These are phyloP conservation scores for Chironomus riparius DNA, from an alignment of 2,888 invertebrate genomes.

Conservation along the genomic window DNA sequence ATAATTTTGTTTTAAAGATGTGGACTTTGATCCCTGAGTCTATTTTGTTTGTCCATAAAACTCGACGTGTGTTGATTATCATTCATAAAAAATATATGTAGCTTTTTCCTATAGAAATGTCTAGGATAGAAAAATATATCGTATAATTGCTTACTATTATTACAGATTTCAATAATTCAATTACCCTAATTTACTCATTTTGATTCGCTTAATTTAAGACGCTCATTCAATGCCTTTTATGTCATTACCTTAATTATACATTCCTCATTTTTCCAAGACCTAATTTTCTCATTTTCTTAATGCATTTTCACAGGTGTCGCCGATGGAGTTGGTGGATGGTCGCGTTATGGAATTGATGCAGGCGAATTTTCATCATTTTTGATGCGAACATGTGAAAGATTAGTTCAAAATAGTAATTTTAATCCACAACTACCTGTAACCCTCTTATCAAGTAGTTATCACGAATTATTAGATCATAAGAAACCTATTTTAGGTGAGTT, in stretches of 20 bases:
- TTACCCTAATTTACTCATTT: too few relatives aligned
- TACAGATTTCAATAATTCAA: too few relatives aligned
- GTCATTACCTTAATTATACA: neutral
- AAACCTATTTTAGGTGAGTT: slow-evolving; percentile 76
- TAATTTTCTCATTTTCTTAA: slow-evolving; percentile 26
- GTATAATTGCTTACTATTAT: too few relatives aligned
- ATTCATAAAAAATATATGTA: too few relatives aligned
- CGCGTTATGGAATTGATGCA: slow-evolving; percentile 94
- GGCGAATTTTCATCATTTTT: slow-evolving; percentile 90
- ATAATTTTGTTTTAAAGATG: neutral
- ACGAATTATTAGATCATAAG: slow-evolving; percentile 84
- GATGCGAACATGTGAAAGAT: slow-evolving; percentile 89
- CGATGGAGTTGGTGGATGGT: slow-evolving; percentile 98
- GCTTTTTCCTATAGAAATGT: too few relatives aligned
- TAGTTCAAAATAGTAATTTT: slow-evolving; percentile 83
- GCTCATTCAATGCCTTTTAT: too few relatives aligned
- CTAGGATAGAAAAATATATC: too few relatives aligned
- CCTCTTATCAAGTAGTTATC: slow-evolving; percentile 82
- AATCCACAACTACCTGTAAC: slow-evolving; percentile 78
- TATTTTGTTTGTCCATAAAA: neutral
- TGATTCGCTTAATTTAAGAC: too few relatives aligned
- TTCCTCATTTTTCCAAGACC: too few relatives aligned
- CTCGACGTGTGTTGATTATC: too few relatives aligned
- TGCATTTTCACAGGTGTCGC: slow-evolving; percentile 72
- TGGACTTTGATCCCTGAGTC: slow-evolving; percentile 19